Evolutionary conservation across 2,888 invertebrate genomes (phyloP), one percentile per base, ranked within the genome.

Genomic region (Scaeva pyrastri): DNA sequence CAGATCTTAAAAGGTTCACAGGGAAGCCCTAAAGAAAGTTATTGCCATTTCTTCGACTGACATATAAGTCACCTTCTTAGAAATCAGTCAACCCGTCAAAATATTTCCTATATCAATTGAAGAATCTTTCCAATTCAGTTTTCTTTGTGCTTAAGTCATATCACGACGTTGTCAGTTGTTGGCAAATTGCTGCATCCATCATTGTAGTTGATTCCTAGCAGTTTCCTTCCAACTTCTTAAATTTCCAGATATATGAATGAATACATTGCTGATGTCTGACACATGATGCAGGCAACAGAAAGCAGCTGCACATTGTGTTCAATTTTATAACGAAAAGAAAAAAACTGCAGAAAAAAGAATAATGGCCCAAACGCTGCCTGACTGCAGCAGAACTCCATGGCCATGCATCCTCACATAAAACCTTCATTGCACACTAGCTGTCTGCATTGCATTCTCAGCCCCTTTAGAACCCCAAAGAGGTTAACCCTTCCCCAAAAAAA

Each of bases 141-240:
- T 55, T 66, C 48, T 64, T 7, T 75, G 2, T 11, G 39, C 23
- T 52, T 23, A 68, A 82, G 68, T 70, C 78, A 73, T 31, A 31
- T 78, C 82, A 83, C 78, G 82, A 73, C 60, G 19, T 55, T 31
- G 31, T 31, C 31, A 8, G 82, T 78, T 55, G 19, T 55, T 83
- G 66, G 68, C 68, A 83, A 78, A 84, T 74, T 74, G 56, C 62
- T 66, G 66, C 79, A 84, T 84, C 71, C 71, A 79, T 79, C 84
- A 79, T 79, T 84, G 66, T 26, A 70, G 55, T 52, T 36, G 36
- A 58, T 71, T 66, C 71, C 12, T 50, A 56, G 74, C 10, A 62
- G 66, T 73, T 73, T 50, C 43, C 31, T 26, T 62, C 45, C 14
- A 41, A 71, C 45, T 21, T 31, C 74, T 23, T 58, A 58, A 36